Conservation (phyloP, 2,888 invertebrate species). For the Protodeltote pygarga region DNA sequence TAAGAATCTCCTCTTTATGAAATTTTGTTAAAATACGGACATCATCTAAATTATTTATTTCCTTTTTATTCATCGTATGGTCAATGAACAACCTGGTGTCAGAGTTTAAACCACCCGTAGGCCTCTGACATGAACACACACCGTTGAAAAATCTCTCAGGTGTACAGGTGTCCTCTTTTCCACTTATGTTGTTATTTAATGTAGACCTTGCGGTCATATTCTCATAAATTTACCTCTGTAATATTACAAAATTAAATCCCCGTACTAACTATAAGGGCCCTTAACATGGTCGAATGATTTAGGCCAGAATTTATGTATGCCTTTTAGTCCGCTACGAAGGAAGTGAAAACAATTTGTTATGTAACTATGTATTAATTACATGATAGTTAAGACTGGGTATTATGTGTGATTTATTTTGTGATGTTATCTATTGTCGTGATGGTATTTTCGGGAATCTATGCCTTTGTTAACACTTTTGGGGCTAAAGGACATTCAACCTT, state of each 20-base stretch:
- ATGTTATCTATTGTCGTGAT: conserved; percentile 24
- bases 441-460: conserved; percentile 5
- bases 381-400: conserved; percentile 44
- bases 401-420: conserved; percentile 43
- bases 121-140: too few relatives aligned
- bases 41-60: too few relatives aligned
- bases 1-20: too few relatives aligned
- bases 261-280: conserved; percentile 58
- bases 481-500: neutral
- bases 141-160: too few relatives aligned
- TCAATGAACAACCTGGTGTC: too few relatives aligned
- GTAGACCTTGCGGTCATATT: conserved; percentile 44
- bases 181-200: conserved; percentile 6
- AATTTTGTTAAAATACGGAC: too few relatives aligned
- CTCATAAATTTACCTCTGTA: conserved; percentile 58
- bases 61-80: too few relatives aligned
- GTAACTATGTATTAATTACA: conserved; percentile 59
- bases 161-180: too few relatives aligned
- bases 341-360: conserved; percentile 65
- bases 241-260: conserved; percentile 63
- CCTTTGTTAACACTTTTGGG: neutral
- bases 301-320: conserved; percentile 66
- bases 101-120: too few relatives aligned
- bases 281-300: conserved; percentile 64
- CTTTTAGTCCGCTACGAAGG: conserved; percentile 53